These are phyloP conservation scores for Nematopogon swammerdamellus DNA, from an alignment of 2,888 invertebrate genomes.

Conservation along the genomic window DNA sequence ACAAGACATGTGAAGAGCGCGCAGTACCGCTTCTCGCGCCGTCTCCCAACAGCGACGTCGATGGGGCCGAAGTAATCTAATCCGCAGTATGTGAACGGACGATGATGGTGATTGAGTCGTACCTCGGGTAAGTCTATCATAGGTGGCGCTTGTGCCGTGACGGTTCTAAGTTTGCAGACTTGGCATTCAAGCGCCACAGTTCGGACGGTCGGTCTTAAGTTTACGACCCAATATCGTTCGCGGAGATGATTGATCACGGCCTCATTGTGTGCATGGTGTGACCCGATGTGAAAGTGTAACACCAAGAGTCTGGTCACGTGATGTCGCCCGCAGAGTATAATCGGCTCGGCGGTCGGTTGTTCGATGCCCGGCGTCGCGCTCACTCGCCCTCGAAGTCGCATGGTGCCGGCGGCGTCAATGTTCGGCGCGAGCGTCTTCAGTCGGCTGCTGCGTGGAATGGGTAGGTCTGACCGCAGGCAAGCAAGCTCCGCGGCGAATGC, in stretches of 20 bases:
- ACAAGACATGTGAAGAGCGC: slow-evolving; percentile 1
- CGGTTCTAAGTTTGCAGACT: slow-evolving; percentile 1
- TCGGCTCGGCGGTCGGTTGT: slow-evolving; percentile 1
- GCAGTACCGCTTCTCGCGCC: background rate
- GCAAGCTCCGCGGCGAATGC: background rate
- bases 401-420: background rate
- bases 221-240: slow-evolving; percentile 7
- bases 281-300: slow-evolving; percentile 2
- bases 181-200: background rate
- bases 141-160: slow-evolving; percentile 2
- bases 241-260: slow-evolving; percentile 8
- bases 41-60: slow-evolving; percentile 2
- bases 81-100: slow-evolving; percentile 2
- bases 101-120: background rate
- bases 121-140: slow-evolving; percentile 7
- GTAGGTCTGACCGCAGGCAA: background rate
- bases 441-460: background rate
- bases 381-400: slow-evolving; percentile 2
- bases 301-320: slow-evolving; percentile 7
- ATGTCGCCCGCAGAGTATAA: slow-evolving; percentile 9
- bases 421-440: background rate
- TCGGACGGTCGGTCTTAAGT: slow-evolving; percentile 5
- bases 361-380: background rate
- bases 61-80: slow-evolving; percentile 4
- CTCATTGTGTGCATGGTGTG: slow-evolving; percentile 6